phyloP scores from a whole-genome alignment of 2,797 vertebrate species.

The Pteropus rufus region DNA sequence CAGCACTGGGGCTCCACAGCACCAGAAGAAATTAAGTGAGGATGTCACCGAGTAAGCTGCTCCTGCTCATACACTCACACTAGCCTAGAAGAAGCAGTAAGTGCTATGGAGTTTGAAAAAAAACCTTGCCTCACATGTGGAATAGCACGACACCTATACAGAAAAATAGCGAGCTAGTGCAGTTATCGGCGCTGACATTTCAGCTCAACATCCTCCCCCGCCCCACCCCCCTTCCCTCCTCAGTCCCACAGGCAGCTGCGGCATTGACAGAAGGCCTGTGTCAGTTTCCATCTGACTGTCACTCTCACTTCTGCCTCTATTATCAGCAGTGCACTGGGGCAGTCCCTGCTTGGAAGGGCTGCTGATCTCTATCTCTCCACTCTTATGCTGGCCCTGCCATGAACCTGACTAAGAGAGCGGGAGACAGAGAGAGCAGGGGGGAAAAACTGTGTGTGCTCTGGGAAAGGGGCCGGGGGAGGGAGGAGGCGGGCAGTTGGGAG shows the following conservation, averaged over 20 bases:
- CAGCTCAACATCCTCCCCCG: constrained; percentile 79
- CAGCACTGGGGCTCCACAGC: constrained; percentile 12
- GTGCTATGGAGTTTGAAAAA: neutral
- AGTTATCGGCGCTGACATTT: constrained; percentile 91
- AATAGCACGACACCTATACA: constrained; percentile 81
- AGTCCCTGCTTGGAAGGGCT: constrained; percentile 81
- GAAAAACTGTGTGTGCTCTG: constrained; percentile 12
- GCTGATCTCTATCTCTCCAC: constrained; percentile 86
- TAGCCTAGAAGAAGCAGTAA: constrained; percentile 36
- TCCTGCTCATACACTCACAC: constrained; percentile 7
- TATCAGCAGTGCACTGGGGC: constrained; percentile 82
- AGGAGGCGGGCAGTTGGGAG: constrained; percentile 56
- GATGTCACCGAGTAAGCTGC: constrained; percentile 54
- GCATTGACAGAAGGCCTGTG: constrained; percentile 86
- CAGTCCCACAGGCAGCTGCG: constrained; percentile 84
- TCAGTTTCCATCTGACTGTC: constrained; percentile 86
- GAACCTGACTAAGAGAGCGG: constrained; percentile 79
- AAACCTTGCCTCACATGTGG: constrained; percentile 77
- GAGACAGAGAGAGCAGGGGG: constrained; percentile 48
- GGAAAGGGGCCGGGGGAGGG: constrained; percentile 21
- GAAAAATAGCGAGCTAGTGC: constrained; percentile 71
- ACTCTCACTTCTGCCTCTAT: constrained; percentile 81
- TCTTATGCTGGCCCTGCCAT: constrained; percentile 81
- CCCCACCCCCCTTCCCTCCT: constrained; percentile 63
- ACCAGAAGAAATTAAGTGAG: constrained; percentile 68